Base-by-base conservation (phyloP, 2,113 vertebrate genomes). In the Megalops atlanticus region DNA sequence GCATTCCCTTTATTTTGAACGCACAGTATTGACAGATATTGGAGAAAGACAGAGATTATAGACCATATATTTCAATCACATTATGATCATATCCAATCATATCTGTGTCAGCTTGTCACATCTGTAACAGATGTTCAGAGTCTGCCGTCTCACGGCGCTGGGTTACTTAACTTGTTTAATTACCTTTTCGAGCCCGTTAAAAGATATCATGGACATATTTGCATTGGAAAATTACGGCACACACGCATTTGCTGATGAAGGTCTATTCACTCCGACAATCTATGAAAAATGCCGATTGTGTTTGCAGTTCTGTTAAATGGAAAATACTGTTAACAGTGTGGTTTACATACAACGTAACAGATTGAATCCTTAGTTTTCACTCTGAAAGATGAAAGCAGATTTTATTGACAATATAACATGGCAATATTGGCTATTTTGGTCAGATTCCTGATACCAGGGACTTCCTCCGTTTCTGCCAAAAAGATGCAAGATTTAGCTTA, bases 401-500 rank as follows among this genome's bases (percentile, higher is more conserved):
- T 24, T 64, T 24, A 64, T 64, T n/a, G 4, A 6, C 52, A 1
- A 58, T 58, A 24, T n/a, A 8, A 24, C 7, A 21, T 18, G 52
- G 8, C 52, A 58, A 24, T 2, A 64, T 31, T 64, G n/a, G n/a
- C 24, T 31, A 64, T 27, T 24, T 64, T 64, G 31, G 2, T n/a
- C 58, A 64, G 24, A 64, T 64, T 10, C 3, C n/a, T n/a, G n/a
- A n/a, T n/a, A 64, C 58, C 21, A n/a, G 5, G 58, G 2, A n/a
- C 31, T 64, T 24, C 14, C 7, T 45, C 7, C 7, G 7, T 1
- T 6, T 45, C 43, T 45, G 43, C 43, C 43, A 45, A 86, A 81
- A 74, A 39, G 14, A 83, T 64, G 35, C 54, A 15, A 8, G 76
- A 43, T n/a, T n/a, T 12, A 80, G n/a, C 8, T 64, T 31, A 31